phyloP scores from a whole-genome alignment of 1,140 invertebrate genomes.

The Wasmannia auropunctata region DNA sequence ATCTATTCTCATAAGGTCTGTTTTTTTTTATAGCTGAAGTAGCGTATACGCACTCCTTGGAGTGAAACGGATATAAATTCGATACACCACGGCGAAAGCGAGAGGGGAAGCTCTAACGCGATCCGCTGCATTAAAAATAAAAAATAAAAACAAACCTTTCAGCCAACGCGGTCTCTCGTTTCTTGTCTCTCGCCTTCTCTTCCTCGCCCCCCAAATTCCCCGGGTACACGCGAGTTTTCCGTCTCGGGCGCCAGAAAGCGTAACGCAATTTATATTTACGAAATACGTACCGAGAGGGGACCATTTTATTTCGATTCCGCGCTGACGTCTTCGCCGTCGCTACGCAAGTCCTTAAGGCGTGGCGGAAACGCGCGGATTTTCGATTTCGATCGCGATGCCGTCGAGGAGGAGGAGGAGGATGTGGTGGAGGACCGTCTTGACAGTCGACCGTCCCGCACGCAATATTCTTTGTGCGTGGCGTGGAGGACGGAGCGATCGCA shows the following conservation, averaged over 20 bases:
- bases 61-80: no score
- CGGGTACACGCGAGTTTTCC: neutral
- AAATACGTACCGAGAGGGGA: neutral
- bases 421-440: neutral
- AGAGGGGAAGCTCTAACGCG: no score
- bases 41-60: no score
- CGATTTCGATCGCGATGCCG: slow-evolving; percentile 14
- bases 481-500: slow-evolving; percentile 14
- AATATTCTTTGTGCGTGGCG: neutral
- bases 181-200: neutral
- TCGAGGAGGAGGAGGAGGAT: neutral
- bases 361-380: slow-evolving; percentile 59
- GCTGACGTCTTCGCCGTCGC: neutral
- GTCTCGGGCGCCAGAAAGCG: neutral
- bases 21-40: no score
- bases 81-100: no score
- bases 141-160: no score
- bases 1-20: neutral
- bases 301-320: neutral
- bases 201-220: neutral
- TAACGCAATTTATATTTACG: neutral
- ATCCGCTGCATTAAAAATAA: no score
- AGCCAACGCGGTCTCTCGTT: no score
- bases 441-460: neutral
- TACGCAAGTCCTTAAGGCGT: slow-evolving; percentile 61